A percentile compares a stretch with the other conserved stretches of the same genome.
These are phyloP conservation scores for Drosophila suboccidentalis DNA, from an alignment of 2,888 invertebrate species.

Conservation along the genomic window DNA sequence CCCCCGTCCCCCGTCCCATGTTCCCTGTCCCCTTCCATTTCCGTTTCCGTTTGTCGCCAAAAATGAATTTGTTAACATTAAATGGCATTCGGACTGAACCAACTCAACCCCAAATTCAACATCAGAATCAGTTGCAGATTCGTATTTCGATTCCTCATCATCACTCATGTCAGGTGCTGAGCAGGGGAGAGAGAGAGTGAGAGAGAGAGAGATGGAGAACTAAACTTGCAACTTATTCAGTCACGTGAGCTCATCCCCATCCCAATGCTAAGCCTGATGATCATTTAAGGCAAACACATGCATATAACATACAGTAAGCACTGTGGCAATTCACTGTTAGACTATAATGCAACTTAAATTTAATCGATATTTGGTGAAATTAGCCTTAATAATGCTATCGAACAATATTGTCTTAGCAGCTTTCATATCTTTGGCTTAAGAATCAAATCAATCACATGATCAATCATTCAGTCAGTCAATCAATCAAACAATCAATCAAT, in stretches of 20 bases:
- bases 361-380: not conserved
- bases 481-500: not conserved
- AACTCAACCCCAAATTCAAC: not conserved
- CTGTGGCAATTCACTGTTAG: not conserved
- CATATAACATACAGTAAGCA: not conserved
- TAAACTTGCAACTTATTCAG: slow-evolving; percentile 54
- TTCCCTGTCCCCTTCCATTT: slow-evolving; percentile 24
- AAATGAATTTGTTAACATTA: slow-evolving; percentile 75
- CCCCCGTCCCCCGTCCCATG: not conserved
- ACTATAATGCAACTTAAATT: not conserved
- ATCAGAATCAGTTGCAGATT: slow-evolving; percentile 4
- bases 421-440: too few relatives aligned
- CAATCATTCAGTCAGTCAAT: not conserved
- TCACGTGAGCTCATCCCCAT: slow-evolving; percentile 47
- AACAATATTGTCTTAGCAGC: not conserved
- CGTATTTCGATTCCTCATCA: slow-evolving; percentile 31
- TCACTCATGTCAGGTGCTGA: slow-evolving; percentile 33
- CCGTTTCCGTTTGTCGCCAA: slow-evolving; percentile 67
- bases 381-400: not conserved
- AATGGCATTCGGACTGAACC: slow-evolving; percentile 53
- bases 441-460: not conserved
- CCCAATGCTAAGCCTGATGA: slow-evolving; percentile 22
- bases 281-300: slow-evolving; percentile 38
- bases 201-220: not conserved
- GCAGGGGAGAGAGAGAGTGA: not conserved